These are phyloP conservation scores for Homarus gammarus DNA, from an alignment of 2,888 invertebrate species.

Conservation along the genomic window DNA sequence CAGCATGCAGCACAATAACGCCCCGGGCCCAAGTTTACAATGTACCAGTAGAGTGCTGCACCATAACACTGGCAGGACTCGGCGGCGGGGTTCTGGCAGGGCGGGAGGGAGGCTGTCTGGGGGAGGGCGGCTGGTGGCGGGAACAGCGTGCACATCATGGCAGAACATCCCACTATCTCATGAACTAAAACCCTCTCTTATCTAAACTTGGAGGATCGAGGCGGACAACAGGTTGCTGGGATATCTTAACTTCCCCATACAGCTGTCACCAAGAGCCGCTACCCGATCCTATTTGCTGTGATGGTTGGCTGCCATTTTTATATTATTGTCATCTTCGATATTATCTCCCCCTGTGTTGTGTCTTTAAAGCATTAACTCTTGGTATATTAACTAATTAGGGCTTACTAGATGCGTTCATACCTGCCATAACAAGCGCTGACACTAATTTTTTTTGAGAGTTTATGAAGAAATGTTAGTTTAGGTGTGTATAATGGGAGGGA, in stretches of 20 bases:
- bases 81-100: not conserved
- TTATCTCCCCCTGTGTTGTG: not conserved
- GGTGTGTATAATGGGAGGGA: no score
- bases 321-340: slow-evolving; percentile 1
- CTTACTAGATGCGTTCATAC: no score
- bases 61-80: not conserved
- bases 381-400: no score
- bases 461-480: no score
- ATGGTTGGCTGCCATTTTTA: slow-evolving; percentile 27
- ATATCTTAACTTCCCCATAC: slow-evolving; percentile 64
- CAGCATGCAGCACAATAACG: slow-evolving; percentile 43
- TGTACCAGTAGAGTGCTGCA: not conserved
- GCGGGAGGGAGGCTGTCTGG: not conserved
- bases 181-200: slow-evolving; percentile 65
- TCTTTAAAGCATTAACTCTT: no score
- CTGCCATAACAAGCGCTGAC: no score
- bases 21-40: not conserved
- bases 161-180: slow-evolving; percentile 58
- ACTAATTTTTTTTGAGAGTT: no score
- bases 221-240: slow-evolving; percentile 64
- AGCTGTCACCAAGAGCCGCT: slow-evolving; percentile 51
- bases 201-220: slow-evolving; percentile 67
- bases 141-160: slow-evolving; percentile 58
- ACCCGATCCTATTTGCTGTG: slow-evolving; percentile 53
- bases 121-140: slow-evolving; percentile 33